A percentile compares a stretch with the other conserved stretches of the same genome.
phyloP scores from a whole-genome alignment of 1,140 invertebrate species.

The Sitophilus oryzae region DNA sequence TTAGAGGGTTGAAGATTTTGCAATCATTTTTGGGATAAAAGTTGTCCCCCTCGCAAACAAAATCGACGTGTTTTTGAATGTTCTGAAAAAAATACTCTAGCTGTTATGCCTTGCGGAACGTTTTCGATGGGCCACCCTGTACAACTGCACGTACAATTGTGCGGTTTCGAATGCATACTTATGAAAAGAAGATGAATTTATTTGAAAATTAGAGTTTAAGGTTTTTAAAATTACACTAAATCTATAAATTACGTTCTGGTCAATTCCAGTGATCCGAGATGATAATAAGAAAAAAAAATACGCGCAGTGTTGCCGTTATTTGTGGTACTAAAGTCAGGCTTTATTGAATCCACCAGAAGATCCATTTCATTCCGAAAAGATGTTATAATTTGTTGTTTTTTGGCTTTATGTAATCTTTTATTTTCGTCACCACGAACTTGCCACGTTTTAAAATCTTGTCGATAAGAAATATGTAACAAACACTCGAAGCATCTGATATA shows the following conservation, averaged over 20 bases:
- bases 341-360: slow-evolving; percentile 33
- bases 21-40: too few relatives aligned
- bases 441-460: slow-evolving; percentile 15
- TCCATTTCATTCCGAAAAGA: slow-evolving; percentile 29
- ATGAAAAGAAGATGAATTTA: slow-evolving; percentile 10
- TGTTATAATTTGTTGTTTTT: slow-evolving; percentile 12
- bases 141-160: too few relatives aligned
- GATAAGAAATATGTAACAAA: slow-evolving; percentile 19
- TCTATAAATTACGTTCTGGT: slow-evolving; percentile 14
- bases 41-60: too few relatives aligned
- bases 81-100: too few relatives aligned
- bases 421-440: slow-evolving; percentile 1
- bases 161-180: too few relatives aligned
- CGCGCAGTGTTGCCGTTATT: slow-evolving; percentile 44
- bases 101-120: too few relatives aligned
- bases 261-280: slow-evolving; percentile 14
- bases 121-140: too few relatives aligned
- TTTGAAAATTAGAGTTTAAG: slow-evolving; percentile 6
- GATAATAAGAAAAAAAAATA: slow-evolving; percentile 11
- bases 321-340: slow-evolving; percentile 34
- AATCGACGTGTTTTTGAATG: too few relatives aligned
- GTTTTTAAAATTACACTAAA: slow-evolving; percentile 18
- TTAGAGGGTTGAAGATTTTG: too few relatives aligned
- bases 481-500: slow-evolving; percentile 22
- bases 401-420: background rate